Base-by-base conservation (phyloP, 2,797 vertebrate genomes). In the Toxotes lorentzi region DNA sequence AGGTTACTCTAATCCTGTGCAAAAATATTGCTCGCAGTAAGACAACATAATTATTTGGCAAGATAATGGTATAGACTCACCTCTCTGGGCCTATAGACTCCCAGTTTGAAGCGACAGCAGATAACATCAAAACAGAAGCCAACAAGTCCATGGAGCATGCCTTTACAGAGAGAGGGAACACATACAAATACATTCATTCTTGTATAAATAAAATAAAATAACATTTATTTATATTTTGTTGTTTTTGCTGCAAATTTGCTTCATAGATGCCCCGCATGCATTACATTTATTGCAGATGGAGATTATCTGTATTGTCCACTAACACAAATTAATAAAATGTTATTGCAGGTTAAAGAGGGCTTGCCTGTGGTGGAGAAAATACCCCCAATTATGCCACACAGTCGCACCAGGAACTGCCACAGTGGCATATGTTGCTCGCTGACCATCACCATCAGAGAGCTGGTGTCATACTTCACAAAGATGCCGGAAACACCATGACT, bases 401-500 rank as follows among this genome's bases (percentile, higher is more conserved):
- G 96, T 61, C 97, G 95, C 84, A 98, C 96, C 86, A 98, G 93
- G 90, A 98, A 98, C 93, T 97, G 96, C 96, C 97, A 97, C 61
- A 98, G 95, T 0, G 97, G 97, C 97, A 98, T 98, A 71, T 97
- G 97, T 82, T 98, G 96, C 90, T 98, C 97, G 35, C 96, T 98
- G 73, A 98, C 97, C 0, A 95, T 98, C 92, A 98, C 97, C 97
- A 97, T 98, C 60, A 98, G 94, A 43, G 97, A 98, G 89, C 97
- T 98, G 91, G 97, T 97, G 83, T 98, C 97, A 0, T 98, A 98
- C 81, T 98, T 98, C 88, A 98, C 95, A 70, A 98, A 98, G 93
- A 98, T 97, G 77, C 97, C 97, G 0, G 97, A 98, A 13, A 98
- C 97, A 0, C 97, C 97, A 11, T 98, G 97, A 63, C 97, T 98